Conservation (phyloP, 30 jellyfish, hydroid and myxozoan species). For the Mastigias papua region DNA sequence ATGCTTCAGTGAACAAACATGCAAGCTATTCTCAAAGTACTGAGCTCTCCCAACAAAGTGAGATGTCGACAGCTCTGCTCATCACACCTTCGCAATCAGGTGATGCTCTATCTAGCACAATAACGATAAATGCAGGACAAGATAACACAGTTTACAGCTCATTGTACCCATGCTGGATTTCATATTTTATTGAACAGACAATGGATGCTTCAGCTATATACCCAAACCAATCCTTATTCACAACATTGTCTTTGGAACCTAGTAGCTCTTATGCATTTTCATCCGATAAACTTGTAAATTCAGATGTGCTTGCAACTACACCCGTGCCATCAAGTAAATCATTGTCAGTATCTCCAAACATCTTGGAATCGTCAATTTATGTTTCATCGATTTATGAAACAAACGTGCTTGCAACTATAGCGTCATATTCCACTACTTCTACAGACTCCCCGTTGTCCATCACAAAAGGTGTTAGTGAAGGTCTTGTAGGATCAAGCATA, state of each 20-base stretch:
- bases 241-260: not conserved
- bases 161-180: conserved; percentile 52
- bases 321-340: not conserved
- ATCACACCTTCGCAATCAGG: not conserved
- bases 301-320: not conserved
- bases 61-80: not conserved
- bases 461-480: not conserved
- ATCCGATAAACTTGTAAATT: not conserved
- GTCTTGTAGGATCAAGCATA: not conserved
- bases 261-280: not conserved
- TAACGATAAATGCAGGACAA: not conserved
- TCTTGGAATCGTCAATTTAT: not conserved
- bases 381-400: not conserved
- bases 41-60: not conserved
- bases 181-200: conserved; percentile 2
- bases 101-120: not conserved
- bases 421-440: not conserved
- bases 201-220: conserved; percentile 34
- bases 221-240: conserved; percentile 29
- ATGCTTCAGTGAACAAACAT: not conserved
- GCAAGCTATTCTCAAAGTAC: not conserved
- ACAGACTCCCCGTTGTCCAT: not conserved
- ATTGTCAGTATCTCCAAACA: not conserved
- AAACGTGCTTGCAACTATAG: not conserved
- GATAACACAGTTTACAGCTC: conserved; percentile 14